Evolutionary conservation across 1,140 invertebrate species (phyloP).

Genomic region (Drosophila sulfurigaster): DNA sequence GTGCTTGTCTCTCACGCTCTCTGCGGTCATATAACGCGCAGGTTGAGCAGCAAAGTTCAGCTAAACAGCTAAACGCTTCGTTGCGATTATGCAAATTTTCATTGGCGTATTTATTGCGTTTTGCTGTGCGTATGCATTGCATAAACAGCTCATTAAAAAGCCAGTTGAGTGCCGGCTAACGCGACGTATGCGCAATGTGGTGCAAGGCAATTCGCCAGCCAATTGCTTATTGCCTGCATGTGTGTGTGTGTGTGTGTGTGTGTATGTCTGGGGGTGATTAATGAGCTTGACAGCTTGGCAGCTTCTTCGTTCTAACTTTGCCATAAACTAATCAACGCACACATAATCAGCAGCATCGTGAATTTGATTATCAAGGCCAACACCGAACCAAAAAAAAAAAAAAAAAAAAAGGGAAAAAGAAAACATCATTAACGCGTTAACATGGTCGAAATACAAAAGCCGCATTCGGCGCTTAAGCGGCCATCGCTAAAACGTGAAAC

Average conservation of each 20-base stretch:
- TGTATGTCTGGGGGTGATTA: constrained; percentile 67
- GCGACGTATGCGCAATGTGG: constrained; percentile 45
- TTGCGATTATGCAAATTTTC: constrained; percentile 74
- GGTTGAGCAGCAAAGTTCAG: constrained; percentile 32
- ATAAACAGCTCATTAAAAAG: constrained; percentile 79
- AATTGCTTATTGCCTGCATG: constrained; percentile 48
- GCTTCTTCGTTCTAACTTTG: constrained; percentile 12
- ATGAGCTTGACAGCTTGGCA: constrained; percentile 62
- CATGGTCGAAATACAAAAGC: constrained; percentile 84
- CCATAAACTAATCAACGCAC: constrained; percentile 54
- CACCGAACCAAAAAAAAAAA: too few relatives aligned
- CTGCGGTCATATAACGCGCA: constrained; percentile 57
- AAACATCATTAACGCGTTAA: constrained; percentile 11
- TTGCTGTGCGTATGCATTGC: constrained; percentile 48
- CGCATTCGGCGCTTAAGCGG: constrained; percentile 77
- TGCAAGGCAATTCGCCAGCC: not conserved
- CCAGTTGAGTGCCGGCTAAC: constrained; percentile 67
- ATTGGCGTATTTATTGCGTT: constrained; percentile 54
- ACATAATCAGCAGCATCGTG: constrained; percentile 10
- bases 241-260: constrained; percentile 58
- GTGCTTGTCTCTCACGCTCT: constrained; percentile 15
- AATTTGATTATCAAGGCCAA: constrained; percentile 27
- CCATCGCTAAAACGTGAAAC: constrained; percentile 83
- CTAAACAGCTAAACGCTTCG: constrained; percentile 6
- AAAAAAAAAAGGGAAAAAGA: too few relatives aligned